phyloP scores from a whole-genome alignment of 2,888 invertebrate species.

The Mimumesa dahlbomi region DNA sequence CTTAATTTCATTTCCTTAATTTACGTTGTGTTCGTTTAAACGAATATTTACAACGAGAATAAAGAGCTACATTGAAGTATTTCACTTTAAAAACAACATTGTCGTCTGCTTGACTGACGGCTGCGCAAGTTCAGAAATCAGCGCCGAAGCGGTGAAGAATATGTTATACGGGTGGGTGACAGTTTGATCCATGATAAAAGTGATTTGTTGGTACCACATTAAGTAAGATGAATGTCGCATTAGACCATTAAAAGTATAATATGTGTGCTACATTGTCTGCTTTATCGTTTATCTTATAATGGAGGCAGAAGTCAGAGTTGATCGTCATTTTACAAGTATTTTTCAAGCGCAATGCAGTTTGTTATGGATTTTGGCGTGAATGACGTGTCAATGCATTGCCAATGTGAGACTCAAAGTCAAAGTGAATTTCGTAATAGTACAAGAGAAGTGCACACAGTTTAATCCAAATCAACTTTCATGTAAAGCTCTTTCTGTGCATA shows the following conservation, averaged over 20 bases:
- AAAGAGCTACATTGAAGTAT: constrained; percentile 1
- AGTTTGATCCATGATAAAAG: constrained; percentile 7
- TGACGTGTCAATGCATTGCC: constrained; percentile 57
- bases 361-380: constrained; percentile 51
- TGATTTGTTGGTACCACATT: constrained; percentile 21
- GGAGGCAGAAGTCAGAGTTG: constrained; percentile 73
- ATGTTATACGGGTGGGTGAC: constrained; percentile 25
- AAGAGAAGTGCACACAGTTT: constrained; percentile 14
- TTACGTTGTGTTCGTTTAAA: neutral
- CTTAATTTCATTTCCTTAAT: neutral
- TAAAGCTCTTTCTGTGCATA: constrained; percentile 12
- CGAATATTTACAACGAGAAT: neutral
- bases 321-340: constrained; percentile 30
- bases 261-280: constrained; percentile 5
- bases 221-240: constrained; percentile 25
- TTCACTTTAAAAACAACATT: neutral
- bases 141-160: constrained; percentile 22
- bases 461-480: constrained; percentile 21
- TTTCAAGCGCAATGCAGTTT: constrained; percentile 29
- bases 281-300: constrained; percentile 46
- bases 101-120: constrained; percentile 51
- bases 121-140: constrained; percentile 55
- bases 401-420: constrained; percentile 56
- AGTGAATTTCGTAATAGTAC: constrained; percentile 52
- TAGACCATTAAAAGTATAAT: constrained; percentile 15